phyloP scores from a whole-genome alignment of 2,797 vertebrate genomes.

The Natrix natrix region DNA sequence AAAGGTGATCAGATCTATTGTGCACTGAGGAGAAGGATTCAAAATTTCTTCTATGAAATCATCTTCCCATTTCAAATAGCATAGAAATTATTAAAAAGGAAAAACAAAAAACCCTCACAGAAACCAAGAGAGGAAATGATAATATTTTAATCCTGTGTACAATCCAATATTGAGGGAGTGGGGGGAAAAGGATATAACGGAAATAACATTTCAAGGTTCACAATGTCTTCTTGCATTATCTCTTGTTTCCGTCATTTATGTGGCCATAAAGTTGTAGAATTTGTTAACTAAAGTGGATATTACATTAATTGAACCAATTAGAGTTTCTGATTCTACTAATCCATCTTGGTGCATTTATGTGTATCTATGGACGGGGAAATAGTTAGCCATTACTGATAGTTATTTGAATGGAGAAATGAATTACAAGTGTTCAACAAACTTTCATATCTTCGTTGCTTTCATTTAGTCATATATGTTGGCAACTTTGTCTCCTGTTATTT shows the following conservation, averaged over 20 bases:
- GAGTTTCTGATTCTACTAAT: neutral
- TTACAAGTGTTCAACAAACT: neutral
- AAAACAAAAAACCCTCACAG: neutral
- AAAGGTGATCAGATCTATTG: neutral
- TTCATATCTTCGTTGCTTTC: neutral
- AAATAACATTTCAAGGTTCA: neutral
- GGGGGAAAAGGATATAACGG: fast-evolving
- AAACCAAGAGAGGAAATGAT: neutral
- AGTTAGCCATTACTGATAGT: too few relatives aligned
- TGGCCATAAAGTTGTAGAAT: neutral
- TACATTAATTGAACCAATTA: neutral
- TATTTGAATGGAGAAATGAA: neutral
- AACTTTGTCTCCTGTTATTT: neutral
- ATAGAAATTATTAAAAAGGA: neutral
- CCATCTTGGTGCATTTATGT: neutral
- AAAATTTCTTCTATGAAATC: neutral
- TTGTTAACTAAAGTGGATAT: neutral
- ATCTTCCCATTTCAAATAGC: neutral
- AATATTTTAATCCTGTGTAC: neutral
- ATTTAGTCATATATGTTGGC: neutral
- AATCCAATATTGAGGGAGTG: neutral
- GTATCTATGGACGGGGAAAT: neutral
- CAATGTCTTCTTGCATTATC: neutral
- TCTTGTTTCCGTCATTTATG: neutral
- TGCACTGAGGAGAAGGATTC: neutral